Percentiles rank a stretch among this genome's conserved stretches.
Evolutionary conservation across 2,113 vertebrate species (phyloP).

Genomic region (Aphyosemion australe): DNA sequence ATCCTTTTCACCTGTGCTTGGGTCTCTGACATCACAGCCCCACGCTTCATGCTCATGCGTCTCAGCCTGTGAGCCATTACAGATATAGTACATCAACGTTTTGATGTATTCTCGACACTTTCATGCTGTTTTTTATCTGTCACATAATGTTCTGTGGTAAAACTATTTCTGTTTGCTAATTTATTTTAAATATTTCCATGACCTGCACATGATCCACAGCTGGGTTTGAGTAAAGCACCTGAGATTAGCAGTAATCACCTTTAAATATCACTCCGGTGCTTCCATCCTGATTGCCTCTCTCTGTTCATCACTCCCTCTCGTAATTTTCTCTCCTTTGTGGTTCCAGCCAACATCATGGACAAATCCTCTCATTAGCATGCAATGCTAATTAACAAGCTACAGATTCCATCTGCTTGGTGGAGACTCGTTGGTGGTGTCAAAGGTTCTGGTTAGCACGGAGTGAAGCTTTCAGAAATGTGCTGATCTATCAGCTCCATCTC

Average conservation of each 20-base stretch:
- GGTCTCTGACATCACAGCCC: too few species aligned
- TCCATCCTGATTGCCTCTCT: conserved; percentile 7
- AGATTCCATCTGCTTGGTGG: conserved; percentile 26
- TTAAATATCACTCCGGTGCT: conserved; percentile 24
- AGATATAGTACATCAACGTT: too few species aligned
- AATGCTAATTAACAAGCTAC: conserved; percentile 39
- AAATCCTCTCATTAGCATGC: conserved; percentile 43
- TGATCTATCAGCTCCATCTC: conserved; percentile 17
- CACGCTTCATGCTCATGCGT: too few species aligned
- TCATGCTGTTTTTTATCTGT: too few species aligned
- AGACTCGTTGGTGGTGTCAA: conserved; percentile 17
- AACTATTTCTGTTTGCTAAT: background rate
- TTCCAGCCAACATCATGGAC: conserved; percentile 4
- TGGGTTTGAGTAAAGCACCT: background rate
- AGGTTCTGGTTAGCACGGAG: conserved; percentile 37
- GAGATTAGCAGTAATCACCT: conserved; percentile 23
- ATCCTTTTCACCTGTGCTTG: too few species aligned
- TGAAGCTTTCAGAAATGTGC: conserved; percentile 17
- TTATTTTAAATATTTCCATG: background rate
- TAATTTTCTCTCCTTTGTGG: conserved; percentile 10
- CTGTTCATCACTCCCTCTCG: background rate
- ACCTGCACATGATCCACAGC: background rate
- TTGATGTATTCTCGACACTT: too few species aligned
- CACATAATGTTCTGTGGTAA: too few species aligned
- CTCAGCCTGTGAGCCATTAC: too few species aligned